These are phyloP conservation scores for Rhodeus uyekii DNA, from an alignment of 2,797 vertebrate genomes.

Conservation along the genomic window DNA sequence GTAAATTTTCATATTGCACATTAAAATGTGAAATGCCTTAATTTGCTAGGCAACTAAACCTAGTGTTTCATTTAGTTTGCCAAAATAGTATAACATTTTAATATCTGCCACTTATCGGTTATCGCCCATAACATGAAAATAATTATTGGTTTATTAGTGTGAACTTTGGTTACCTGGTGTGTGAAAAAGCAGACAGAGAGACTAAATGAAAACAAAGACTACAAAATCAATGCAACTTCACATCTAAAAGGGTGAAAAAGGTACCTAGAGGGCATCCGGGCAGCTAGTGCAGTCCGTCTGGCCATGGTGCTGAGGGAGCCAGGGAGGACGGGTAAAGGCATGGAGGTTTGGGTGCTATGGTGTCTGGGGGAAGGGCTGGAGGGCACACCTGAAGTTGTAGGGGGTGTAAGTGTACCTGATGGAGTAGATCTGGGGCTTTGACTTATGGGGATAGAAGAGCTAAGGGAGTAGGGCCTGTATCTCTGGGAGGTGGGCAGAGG, in stretches of 20 bases:
- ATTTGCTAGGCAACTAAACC: neutral
- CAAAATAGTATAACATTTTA: neutral
- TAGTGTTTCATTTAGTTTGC: too few relatives aligned
- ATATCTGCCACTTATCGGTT: neutral
- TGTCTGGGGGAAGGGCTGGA: conserved; percentile 75
- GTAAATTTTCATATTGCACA: neutral
- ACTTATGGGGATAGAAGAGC: conserved; percentile 69
- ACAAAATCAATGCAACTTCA: conserved; percentile 9
- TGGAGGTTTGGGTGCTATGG: conserved; percentile 67
- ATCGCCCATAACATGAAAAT: neutral
- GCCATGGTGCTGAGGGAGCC: conserved; percentile 77
- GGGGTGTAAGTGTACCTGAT: conserved; percentile 66
- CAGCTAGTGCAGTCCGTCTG: conserved; percentile 77
- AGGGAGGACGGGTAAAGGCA: conserved; percentile 71
- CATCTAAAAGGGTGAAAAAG: conserved; percentile 61
- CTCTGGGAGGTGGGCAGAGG: conserved; percentile 83
- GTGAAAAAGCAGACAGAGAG: conserved; percentile 49
- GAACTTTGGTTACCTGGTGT: conserved; percentile 23
- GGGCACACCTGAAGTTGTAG: conserved; percentile 60
- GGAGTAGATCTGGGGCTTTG: conserved; percentile 67
- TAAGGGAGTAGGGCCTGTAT: conserved; percentile 87
- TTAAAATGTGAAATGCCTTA: neutral
- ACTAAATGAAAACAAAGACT: conserved; percentile 11
- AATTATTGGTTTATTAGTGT: neutral
- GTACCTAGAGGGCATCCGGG: conserved; percentile 93